Percentiles rank a stretch among this genome's conserved stretches.
Evolutionary conservation across 2,888 invertebrate species (phyloP).

Genomic region (Opisthograptis luteolata): DNA sequence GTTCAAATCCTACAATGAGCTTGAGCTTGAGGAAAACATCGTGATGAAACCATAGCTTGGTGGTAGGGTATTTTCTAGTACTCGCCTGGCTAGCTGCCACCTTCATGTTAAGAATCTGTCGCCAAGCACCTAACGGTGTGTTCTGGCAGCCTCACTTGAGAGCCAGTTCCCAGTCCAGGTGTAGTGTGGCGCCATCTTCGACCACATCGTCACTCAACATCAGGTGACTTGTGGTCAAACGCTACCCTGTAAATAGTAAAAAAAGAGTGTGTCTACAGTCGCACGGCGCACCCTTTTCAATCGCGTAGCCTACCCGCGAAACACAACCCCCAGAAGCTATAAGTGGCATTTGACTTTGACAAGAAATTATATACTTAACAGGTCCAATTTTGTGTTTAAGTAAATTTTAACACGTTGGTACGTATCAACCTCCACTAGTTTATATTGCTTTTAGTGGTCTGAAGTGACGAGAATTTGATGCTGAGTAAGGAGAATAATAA

Average conservation of each 20-base stretch:
- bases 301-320: slow-evolving; percentile 23
- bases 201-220: too few relatives aligned
- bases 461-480: slow-evolving; percentile 25
- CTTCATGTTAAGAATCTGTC: too few relatives aligned
- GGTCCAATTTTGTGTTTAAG: slow-evolving; percentile 61
- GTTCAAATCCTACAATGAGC: too few relatives aligned
- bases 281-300: slow-evolving; percentile 27
- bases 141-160: too few relatives aligned
- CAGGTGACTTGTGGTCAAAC: too few relatives aligned
- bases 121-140: too few relatives aligned
- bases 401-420: slow-evolving; percentile 64
- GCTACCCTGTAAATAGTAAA: not conserved
- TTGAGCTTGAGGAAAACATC: too few relatives aligned
- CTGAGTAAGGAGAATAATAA: slow-evolving; percentile 7
- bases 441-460: slow-evolving; percentile 34
- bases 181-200: too few relatives aligned
- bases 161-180: too few relatives aligned
- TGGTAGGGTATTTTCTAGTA: too few relatives aligned
- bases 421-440: slow-evolving; percentile 39
- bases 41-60: too few relatives aligned
- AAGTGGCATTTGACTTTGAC: slow-evolving; percentile 72
- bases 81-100: too few relatives aligned
- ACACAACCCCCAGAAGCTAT: slow-evolving; percentile 38
- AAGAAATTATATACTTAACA: slow-evolving; percentile 65
- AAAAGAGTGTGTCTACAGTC: not conserved